Evolutionary conservation across 2,113 vertebrate species (phyloP).

Genomic region (Megaleporinus macrocephalus): DNA sequence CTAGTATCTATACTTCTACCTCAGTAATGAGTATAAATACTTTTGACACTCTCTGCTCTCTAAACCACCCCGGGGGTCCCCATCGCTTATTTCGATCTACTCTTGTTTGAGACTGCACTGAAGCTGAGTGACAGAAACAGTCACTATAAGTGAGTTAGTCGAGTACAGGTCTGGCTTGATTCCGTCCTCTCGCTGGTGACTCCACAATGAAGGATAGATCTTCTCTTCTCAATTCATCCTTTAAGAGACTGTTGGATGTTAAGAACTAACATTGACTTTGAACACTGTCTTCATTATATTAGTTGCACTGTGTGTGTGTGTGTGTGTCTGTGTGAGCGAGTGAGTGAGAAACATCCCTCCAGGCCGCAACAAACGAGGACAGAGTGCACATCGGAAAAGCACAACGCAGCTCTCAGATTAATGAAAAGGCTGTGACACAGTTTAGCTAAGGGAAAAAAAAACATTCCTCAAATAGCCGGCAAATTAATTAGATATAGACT

Average conservation of each 20-base stretch:
- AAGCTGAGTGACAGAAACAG: no score
- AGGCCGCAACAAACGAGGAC: slow-evolving; percentile 42
- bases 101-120: no score
- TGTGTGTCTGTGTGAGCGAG: slow-evolving; percentile 8
- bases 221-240: neutral
- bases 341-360: slow-evolving; percentile 1
- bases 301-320: neutral
- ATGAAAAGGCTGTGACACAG: slow-evolving; percentile 36
- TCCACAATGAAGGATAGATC: neutral
- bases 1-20: no score
- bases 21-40: no score
- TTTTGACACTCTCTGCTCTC: no score
- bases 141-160: no score
- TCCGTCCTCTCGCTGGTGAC: no score
- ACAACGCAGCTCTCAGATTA: slow-evolving; percentile 26
- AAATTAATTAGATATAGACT: slow-evolving; percentile 43
- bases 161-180: no score
- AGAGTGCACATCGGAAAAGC: slow-evolving; percentile 14
- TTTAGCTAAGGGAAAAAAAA: slow-evolving; percentile 35
- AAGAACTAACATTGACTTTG: neutral
- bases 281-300: neutral
- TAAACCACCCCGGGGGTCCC: no score
- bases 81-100: no score
- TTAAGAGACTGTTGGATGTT: neutral
- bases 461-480: slow-evolving; percentile 44